These are phyloP conservation scores for Volucella zonaria DNA, from an alignment of 2,888 invertebrate species.

Conservation along the genomic window DNA sequence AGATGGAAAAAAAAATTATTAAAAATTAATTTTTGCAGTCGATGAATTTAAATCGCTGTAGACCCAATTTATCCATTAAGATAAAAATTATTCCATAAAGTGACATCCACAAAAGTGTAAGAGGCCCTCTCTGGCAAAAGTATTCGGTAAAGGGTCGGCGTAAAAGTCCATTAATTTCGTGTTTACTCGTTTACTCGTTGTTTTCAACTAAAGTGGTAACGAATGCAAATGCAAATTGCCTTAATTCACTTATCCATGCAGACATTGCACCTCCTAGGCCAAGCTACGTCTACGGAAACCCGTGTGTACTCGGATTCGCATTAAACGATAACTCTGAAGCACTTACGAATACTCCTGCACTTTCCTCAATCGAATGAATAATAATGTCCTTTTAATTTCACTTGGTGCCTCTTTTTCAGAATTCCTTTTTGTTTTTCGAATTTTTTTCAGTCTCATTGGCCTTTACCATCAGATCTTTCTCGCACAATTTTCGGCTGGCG, in stretches of 20 bases:
- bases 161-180: slow-evolving; percentile 51
- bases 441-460: neutral
- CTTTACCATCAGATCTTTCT: neutral
- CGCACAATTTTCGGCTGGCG: slow-evolving; percentile 21
- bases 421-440: neutral
- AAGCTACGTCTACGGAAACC: neutral
- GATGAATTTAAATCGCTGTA: no score
- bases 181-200: slow-evolving; percentile 51
- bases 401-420: slow-evolving; percentile 14
- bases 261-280: slow-evolving; percentile 59
- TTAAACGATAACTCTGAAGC: slow-evolving; percentile 67
- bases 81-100: no score
- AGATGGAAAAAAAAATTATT: no score
- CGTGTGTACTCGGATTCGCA: no score
- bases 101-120: no score
- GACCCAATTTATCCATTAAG: no score
- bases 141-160: no score
- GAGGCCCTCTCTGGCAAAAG: no score
- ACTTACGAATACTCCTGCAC: slow-evolving; percentile 62
- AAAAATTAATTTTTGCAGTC: no score
- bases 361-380: slow-evolving; percentile 74
- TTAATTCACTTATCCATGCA: slow-evolving; percentile 65
- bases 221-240: slow-evolving; percentile 58
- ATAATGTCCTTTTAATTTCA: slow-evolving; percentile 70
- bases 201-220: slow-evolving; percentile 49